phyloP scores from a whole-genome alignment of 1,140 invertebrate species.

The Acromyrmex heyeri region DNA sequence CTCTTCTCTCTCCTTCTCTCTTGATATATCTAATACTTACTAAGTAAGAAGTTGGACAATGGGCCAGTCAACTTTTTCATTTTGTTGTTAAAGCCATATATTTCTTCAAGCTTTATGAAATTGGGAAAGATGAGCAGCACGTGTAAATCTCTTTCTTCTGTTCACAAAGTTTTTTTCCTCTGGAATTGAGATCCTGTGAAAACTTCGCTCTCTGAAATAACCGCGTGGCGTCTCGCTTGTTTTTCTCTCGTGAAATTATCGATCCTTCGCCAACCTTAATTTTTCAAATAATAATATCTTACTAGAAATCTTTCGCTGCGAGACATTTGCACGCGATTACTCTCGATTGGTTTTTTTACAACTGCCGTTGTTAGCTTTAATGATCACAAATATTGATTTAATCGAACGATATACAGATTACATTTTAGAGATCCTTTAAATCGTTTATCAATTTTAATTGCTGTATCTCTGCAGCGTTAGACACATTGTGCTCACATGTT shows the following conservation, averaged over 20 bases:
- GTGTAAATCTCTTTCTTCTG: conserved; percentile 23
- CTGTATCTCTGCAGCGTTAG: background rate
- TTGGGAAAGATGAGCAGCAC: background rate
- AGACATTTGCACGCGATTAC: background rate
- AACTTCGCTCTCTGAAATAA: conserved; percentile 4
- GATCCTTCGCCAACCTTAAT: conserved; percentile 1
- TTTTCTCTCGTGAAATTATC: background rate
- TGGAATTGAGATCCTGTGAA: background rate
- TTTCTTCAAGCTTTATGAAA: conserved; percentile 9
- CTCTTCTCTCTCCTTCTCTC: background rate
- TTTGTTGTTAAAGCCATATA: background rate
- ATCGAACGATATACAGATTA: background rate
- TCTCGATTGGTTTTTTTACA: background rate
- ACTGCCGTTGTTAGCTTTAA: background rate
- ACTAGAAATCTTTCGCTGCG: conserved; percentile 4
- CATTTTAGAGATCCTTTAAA: background rate
- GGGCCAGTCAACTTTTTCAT: conserved; percentile 27
- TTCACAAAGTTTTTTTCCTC: background rate
- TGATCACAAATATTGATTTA: background rate
- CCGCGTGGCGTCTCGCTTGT: background rate
- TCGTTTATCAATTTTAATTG: background rate
- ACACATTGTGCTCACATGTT: background rate
- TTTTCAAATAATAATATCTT: conserved; percentile 23
- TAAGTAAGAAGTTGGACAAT: conserved; percentile 21
- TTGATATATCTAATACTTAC: background rate